Base-by-base conservation (phyloP, 2,888 invertebrate species). In the Schrankia costaestrigalis region DNA sequence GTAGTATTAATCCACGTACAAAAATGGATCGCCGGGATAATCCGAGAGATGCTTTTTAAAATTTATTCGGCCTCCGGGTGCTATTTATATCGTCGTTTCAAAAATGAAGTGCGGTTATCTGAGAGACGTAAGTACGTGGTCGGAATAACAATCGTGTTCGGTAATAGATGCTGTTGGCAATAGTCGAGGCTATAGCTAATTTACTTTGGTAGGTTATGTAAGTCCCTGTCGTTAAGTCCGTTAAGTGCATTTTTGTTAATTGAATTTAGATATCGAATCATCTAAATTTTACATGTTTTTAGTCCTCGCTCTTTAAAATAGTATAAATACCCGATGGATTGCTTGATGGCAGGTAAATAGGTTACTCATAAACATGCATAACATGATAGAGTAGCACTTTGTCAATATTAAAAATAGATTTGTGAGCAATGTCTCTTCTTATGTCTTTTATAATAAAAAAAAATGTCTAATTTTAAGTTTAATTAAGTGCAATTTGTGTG, bases 101-200 rank as follows among this genome's bases (percentile, higher is more conserved):
- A 84, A 85, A 85, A 84, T 85, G 84, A 85, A 82, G 73, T 73
- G 78, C 77, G 83, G 84, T 83, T 85, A 85, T 85, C 84, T 79
- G 59, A 40, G 65, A 75, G 80, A 79, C 78, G 75, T 72, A 71
- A 71, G 64, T 67, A 80, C 84, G 84, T 78, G 85, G 67, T 59
- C 60, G 49, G 84, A 82, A 82, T 84, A 75, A 72, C 65, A 78
- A 81, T 76, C 37, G n/a, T 40, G 62, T 54, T 54, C 35, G 46
- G 50, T 45, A 41, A 53, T 47, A 50, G 47, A 37, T 24, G 44
- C 33, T 41, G 47, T 44, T 42, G 45, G 41, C 46, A 40, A 40
- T 51, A 44, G 51, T 51, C 45, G 24, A 23, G 41, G 41, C 40
- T 40, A 24, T 41, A 24, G 40, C 47, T 56, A 46, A 55, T 49